Evolutionary conservation across 2,797 vertebrate species (phyloP).

Genomic region (Geotrypetes seraphini): DNA sequence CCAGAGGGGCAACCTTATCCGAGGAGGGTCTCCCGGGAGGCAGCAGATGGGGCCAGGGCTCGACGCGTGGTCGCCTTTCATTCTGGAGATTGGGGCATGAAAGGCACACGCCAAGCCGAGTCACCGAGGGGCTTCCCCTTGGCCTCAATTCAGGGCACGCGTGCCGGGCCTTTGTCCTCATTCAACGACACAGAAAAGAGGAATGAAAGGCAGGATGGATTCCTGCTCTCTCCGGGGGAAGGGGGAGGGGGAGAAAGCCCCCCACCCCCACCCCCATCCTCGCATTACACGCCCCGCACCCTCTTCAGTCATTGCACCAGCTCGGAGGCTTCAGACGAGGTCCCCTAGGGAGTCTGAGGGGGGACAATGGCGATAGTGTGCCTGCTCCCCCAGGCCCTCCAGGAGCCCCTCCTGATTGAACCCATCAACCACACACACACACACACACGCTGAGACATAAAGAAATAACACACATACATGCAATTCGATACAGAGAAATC

Average conservation of each 20-base stretch:
- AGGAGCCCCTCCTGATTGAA: too few species aligned
- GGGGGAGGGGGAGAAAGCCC: too few species aligned
- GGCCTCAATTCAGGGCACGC: conserved; percentile 73
- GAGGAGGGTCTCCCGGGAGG: conserved; percentile 29
- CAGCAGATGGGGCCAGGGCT: conserved; percentile 18
- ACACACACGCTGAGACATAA: too few species aligned
- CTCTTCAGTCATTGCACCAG: not conserved
- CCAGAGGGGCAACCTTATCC: conserved; percentile 31
- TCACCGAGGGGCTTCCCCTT: conserved; percentile 82
- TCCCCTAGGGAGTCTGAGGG: too few species aligned
- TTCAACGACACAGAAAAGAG: not conserved
- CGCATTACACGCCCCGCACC: too few species aligned
- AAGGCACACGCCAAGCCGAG: conserved; percentile 34
- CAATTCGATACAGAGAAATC: too few species aligned
- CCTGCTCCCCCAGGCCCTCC: too few species aligned
- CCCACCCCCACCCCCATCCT: too few species aligned
- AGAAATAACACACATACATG: too few species aligned
- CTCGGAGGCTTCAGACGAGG: not conserved
- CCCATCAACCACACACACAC: too few species aligned
- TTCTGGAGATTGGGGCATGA: conserved; percentile 33
- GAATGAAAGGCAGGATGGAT: not conserved
- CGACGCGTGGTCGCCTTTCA: conserved; percentile 28
- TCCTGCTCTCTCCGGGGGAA: too few species aligned
- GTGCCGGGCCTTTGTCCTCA: conserved; percentile 63
- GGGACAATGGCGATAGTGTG: too few species aligned